Evolutionary conservation across 2,888 invertebrate species (phyloP).

Genomic region (Blera fallax): DNA sequence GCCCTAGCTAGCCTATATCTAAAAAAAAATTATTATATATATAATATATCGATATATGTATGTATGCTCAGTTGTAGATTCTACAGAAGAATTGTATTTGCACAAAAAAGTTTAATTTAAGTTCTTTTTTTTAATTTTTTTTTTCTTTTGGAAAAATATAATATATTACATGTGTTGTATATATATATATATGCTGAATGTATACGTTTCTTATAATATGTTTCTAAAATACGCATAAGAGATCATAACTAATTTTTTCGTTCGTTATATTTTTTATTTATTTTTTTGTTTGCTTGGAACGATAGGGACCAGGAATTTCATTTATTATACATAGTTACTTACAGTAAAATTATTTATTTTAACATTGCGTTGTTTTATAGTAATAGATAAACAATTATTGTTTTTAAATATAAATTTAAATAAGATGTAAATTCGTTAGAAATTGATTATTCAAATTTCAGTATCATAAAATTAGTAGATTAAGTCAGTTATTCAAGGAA

Average conservation of each 20-base stretch:
- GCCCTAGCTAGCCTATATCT: slow-evolving; percentile 65
- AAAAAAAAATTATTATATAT: slow-evolving; percentile 8
- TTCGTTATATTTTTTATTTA: slow-evolving; percentile 19
- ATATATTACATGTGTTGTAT: slow-evolving; percentile 13
- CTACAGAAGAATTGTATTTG: slow-evolving; percentile 48
- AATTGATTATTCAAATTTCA: slow-evolving; percentile 33
- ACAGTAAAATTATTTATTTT: background rate
- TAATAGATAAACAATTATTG: background rate
- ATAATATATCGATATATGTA: slow-evolving; percentile 30
- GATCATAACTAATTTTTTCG: slow-evolving; percentile 63
- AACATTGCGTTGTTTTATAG: background rate
- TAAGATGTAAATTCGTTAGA: slow-evolving; percentile 59
- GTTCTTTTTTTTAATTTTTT: background rate
- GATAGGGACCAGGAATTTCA: background rate
- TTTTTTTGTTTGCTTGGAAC: background rate
- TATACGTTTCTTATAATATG: slow-evolving; percentile 38
- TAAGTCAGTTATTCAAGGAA: slow-evolving; percentile 22
- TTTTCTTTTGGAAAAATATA: slow-evolving; percentile 52
- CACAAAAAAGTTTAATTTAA: slow-evolving; percentile 8
- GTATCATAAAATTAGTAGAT: slow-evolving; percentile 1
- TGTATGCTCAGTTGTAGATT: slow-evolving; percentile 9
- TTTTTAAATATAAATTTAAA: slow-evolving; percentile 11
- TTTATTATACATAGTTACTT: background rate
- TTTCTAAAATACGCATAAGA: slow-evolving; percentile 55
- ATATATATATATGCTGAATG: slow-evolving; percentile 17